Base-by-base conservation (phyloP, 2,797 vertebrate species). In the Epinephelus malabaricus region DNA sequence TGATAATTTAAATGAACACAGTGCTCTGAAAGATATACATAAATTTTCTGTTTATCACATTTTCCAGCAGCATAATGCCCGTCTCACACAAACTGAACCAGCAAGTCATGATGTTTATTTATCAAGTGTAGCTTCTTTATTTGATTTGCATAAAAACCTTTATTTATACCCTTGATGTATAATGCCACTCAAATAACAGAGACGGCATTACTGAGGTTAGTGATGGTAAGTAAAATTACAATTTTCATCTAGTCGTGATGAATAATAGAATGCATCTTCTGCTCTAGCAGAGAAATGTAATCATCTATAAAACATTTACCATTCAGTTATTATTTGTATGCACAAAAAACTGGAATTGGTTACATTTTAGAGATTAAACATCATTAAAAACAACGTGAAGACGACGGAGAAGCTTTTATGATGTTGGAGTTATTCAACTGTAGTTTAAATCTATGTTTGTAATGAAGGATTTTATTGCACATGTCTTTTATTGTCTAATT, bases 401-500 rank as follows among this genome's bases (percentile, higher is more conserved):
- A 27, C 30, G 7, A 21, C 27, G 11, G 15, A 63, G 17, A 18
- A 3, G n/a, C 21, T 13, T 64, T 59, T 43, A 18, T 1, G 12
- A 38, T 21, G 25, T 50, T 6, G 0, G 14, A 73, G 50, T 53
- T 10, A 59, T 54, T 45, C 17, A 47, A 17, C 55, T 46, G 0
- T 6, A 17, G 30, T 59, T 45, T 34, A 50, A 45, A 34, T 49
- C 6, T 4, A 10, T 49, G 11, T 49, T 34, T 45, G 34, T 53
- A 3, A 60, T 71, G n/a, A 27, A 65, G 6, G 4, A 45, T 72
- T 45, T 64, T 4, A 59, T 50, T 61, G 13, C 38, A n/a, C 2
- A 30, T 18, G 30, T 63, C 53, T 88, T 61, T 55, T 25, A 66
- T 47, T 19, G 8, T 73, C 10, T 53, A 85, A 59, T 83, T 83